Conservation (phyloP, 2,113 vertebrate species). For the Apteryx owenii region DNA sequence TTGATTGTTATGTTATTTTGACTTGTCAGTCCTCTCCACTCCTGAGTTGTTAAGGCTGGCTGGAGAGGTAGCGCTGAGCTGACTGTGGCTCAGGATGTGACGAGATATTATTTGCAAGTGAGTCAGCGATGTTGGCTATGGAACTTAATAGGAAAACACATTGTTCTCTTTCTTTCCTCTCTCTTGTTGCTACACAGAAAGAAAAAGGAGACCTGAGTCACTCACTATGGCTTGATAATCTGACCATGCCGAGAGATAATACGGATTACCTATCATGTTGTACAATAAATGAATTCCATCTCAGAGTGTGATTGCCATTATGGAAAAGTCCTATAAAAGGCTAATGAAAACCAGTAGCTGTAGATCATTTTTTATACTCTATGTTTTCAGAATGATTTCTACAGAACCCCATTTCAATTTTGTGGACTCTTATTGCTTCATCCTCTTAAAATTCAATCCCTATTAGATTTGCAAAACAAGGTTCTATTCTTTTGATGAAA, state of each 20-base stretch:
- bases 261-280: neutral
- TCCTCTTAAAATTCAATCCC: neutral
- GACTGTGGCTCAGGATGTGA: neutral
- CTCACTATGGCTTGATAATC: neutral
- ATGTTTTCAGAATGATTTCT: neutral
- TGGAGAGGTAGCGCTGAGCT: neutral
- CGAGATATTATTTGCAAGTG: neutral
- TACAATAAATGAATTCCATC: neutral
- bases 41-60: neutral
- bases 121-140: neutral
- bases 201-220: neutral
- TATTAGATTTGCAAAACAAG: neutral
- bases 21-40: neutral
- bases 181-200: neutral
- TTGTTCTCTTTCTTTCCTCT: neutral
- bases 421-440: neutral
- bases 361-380: neutral
- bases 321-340: neutral
- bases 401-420: neutral
- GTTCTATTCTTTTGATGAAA: neutral
- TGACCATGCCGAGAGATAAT: neutral
- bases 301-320: neutral
- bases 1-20: neutral
- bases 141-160: neutral
- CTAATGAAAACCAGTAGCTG: neutral